Base-by-base conservation (phyloP, 2,888 invertebrate genomes). In the Drosophila kambysellisi region DNA sequence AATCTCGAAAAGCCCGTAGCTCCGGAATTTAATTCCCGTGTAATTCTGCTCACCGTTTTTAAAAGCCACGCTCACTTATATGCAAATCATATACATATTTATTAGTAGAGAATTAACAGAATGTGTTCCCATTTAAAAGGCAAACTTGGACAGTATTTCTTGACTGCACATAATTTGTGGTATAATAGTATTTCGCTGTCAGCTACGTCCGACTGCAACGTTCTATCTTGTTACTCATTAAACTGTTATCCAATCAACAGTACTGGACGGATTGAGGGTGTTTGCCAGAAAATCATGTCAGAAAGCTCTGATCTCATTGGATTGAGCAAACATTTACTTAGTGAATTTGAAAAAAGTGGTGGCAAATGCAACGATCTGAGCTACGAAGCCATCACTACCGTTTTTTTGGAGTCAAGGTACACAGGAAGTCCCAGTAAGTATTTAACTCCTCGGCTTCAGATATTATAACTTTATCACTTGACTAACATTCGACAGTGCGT, bases 401-500 rank as follows among this genome's bases (percentile, higher is more conserved):
- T 64, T 2, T 51, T 92, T 0, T 62, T 66, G 15, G 79, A 89
- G 15, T 73, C 87, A 2, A 71, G 67, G 0, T 88, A 81, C 59
- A 82, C 61, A 1, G 76, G 76, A 50, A 70, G 73, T 8, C 88
- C 87, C 5, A 88, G 92, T 92, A 76, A 87, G 91, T 84, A 0
- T 6, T 11, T 17, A 9, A 4, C 52, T 15, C 7, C 0, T 8
- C 8, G 25, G 0, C 1, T 15, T 4, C 4, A 15, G 25, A 1
- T 30, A n/a, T 33, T 30, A 20, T 30, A n/a, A 20, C 9, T 46
- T 20, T 8, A n/a, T n/a, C 15, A 30, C 6, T n/a, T 5, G 9
- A 11, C 39, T 32, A 6, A 39, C 1, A 35, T 37, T 43, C 41
- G 20, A 7, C 61, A 92, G 92, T 89, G 85, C 95, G 97, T 0